Conservation (phyloP, 2,888 invertebrate species). For the Rhynchonema sp. region DNA sequence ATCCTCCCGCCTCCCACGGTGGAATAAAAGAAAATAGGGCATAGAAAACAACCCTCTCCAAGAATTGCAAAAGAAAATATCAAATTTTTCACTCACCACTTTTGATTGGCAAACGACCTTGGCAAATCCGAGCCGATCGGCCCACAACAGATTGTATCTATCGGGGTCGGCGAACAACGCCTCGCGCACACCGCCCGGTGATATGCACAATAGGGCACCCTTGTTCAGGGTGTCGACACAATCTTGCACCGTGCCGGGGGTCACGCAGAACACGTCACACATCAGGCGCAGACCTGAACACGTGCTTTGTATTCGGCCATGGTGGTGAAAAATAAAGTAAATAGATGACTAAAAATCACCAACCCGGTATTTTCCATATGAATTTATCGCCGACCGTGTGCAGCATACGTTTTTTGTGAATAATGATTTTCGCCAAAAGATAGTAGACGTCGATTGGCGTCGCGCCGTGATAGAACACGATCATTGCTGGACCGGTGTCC, state of each 20-base stretch:
- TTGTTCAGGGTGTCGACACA: slow-evolving; percentile 65
- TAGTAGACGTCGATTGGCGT: slow-evolving; percentile 92
- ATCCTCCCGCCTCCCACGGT: not conserved
- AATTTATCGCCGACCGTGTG: slow-evolving; percentile 84
- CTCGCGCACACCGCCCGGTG: not conserved
- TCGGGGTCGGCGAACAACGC: not conserved
- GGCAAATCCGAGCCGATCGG: not conserved
- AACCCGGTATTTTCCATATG: slow-evolving; percentile 65
- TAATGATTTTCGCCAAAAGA: slow-evolving; percentile 56
- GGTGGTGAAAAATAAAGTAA: no score
- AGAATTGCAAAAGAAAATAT: no score
- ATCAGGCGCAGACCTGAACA: slow-evolving; percentile 12
- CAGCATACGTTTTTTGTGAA: slow-evolving; percentile 50
- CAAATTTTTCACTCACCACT: no score
- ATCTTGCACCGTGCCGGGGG: slow-evolving; percentile 60
- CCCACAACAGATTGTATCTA: not conserved
- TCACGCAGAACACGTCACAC: slow-evolving; percentile 48
- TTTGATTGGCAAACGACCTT: not conserved
- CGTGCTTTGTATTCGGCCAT: no score
- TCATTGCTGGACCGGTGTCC: slow-evolving; percentile 55
- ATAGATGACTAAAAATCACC: not conserved
- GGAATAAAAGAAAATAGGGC: not conserved
- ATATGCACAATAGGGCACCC: slow-evolving; percentile 48
- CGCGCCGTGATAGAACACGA: slow-evolving; percentile 91
- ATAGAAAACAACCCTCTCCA: not conserved